Conservation (phyloP, 2,113 vertebrate species). For the Erpornis zantholeuca region DNA sequence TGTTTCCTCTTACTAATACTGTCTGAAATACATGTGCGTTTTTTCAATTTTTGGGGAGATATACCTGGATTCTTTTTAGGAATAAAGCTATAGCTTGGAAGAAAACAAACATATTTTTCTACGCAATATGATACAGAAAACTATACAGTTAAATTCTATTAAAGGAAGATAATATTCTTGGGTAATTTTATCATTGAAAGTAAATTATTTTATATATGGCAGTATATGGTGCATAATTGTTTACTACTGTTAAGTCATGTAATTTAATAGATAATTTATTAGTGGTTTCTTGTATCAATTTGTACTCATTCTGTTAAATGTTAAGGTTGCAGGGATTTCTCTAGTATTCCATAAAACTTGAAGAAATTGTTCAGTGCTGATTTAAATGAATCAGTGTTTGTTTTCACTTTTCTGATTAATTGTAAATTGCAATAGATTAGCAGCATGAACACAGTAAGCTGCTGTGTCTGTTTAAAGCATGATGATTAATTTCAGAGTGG, state of each 20-base stretch:
- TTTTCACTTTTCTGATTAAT: not conserved
- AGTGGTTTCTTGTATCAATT: not conserved
- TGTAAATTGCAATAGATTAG: not conserved
- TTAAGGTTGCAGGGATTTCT: not conserved
- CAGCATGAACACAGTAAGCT: not conserved
- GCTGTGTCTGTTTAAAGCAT: not conserved
- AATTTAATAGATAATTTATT: not conserved
- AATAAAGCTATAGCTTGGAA: not conserved
- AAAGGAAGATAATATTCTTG: not conserved
- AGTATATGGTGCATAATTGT: not conserved
- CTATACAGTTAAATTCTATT: not conserved
- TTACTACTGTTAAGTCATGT: not conserved
- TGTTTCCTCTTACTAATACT: not conserved
- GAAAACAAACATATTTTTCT: not conserved
- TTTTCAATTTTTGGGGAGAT: not conserved
- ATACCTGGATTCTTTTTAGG: not conserved
- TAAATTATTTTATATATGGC: not conserved
- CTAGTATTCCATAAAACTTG: not conserved
- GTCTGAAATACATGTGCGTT: not conserved
- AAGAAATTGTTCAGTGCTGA: not conserved
- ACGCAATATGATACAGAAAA: not conserved
- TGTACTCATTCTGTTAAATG: not conserved
- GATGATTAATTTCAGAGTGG: not conserved
- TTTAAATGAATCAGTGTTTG: not conserved
- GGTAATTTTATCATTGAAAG: not conserved